Conservation (phyloP, 2,888 invertebrate genomes). For the Molanna angustata region DNA sequence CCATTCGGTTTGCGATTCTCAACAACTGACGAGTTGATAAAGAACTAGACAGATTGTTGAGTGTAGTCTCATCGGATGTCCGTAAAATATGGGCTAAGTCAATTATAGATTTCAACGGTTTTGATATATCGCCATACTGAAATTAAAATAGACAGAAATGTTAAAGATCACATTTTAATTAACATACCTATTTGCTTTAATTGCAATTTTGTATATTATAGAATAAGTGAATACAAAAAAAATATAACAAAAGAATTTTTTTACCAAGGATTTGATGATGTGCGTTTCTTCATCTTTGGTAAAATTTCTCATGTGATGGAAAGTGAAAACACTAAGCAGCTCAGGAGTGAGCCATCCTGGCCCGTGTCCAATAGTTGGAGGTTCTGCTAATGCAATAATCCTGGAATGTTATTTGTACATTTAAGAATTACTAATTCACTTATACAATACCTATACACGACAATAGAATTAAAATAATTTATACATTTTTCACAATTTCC, state of each 20-base stretch:
- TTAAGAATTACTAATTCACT: too few species aligned
- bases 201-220: too few species aligned
- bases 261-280: slow-evolving; percentile 69
- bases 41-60: slow-evolving; percentile 77
- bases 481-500: too few species aligned
- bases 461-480: too few species aligned
- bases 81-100: slow-evolving; percentile 76
- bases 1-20: slow-evolving; percentile 76
- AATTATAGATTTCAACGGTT: slow-evolving; percentile 67
- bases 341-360: slow-evolving; percentile 90
- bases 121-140: slow-evolving; percentile 64
- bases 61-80: slow-evolving; percentile 72
- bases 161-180: neutral
- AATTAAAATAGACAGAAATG: slow-evolving; percentile 36
- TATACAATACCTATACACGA: too few species aligned
- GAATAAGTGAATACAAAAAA: too few species aligned
- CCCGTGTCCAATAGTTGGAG: slow-evolving; percentile 57
- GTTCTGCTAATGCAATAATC: slow-evolving; percentile 84
- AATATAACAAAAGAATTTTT: too few species aligned
- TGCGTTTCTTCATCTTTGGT: slow-evolving; percentile 75
- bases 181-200: too few species aligned
- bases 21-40: slow-evolving; percentile 89
- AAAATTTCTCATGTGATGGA: slow-evolving; percentile 82
- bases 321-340: slow-evolving; percentile 85
- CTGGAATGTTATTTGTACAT: slow-evolving; percentile 42